A percentile compares a stretch with the other conserved stretches of the same genome.
phyloP scores from a whole-genome alignment of 2,113 vertebrate genomes.

The Erpornis zantholeuca region DNA sequence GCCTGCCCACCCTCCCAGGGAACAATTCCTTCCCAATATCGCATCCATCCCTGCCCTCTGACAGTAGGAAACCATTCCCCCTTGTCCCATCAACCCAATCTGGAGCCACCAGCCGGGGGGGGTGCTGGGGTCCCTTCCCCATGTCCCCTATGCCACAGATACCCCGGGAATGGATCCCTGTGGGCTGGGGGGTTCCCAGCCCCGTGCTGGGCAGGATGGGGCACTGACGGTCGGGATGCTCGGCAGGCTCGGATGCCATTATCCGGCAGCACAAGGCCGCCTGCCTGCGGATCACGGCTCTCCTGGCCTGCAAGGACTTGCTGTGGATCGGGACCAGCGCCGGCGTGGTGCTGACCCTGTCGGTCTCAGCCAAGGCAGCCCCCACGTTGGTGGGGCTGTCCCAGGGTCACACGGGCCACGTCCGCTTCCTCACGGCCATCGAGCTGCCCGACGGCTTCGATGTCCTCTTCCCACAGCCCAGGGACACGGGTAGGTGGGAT shows the following conservation, averaged over 20 bases:
- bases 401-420: conserved; percentile 95
- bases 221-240: fast-evolving
- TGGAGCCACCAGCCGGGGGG: fast-evolving
- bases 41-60: background rate
- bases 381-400: conserved; percentile 86
- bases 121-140: background rate
- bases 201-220: fast-evolving
- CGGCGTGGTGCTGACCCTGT: conserved; percentile 90
- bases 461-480: conserved; percentile 74
- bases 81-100: background rate
- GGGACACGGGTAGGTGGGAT: background rate
- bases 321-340: conserved; percentile 98
- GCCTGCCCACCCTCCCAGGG: fast-evolving
- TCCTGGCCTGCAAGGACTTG: conserved; percentile 91
- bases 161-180: fast-evolving
- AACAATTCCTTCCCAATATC: background rate
- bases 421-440: conserved; percentile 93
- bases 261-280: conserved; percentile 98
- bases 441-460: conserved; percentile 91
- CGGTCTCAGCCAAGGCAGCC: conserved; percentile 75
- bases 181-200: fast-evolving
- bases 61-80: background rate
- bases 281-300: conserved; percentile 92
- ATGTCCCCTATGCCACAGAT: fast-evolving
- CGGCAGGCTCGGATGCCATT: conserved; percentile 89